A percentile compares a stretch with the other conserved stretches of the same genome.
phyloP scores from a whole-genome alignment of 2,797 vertebrate genomes.

The Sebastes matsubarae region DNA sequence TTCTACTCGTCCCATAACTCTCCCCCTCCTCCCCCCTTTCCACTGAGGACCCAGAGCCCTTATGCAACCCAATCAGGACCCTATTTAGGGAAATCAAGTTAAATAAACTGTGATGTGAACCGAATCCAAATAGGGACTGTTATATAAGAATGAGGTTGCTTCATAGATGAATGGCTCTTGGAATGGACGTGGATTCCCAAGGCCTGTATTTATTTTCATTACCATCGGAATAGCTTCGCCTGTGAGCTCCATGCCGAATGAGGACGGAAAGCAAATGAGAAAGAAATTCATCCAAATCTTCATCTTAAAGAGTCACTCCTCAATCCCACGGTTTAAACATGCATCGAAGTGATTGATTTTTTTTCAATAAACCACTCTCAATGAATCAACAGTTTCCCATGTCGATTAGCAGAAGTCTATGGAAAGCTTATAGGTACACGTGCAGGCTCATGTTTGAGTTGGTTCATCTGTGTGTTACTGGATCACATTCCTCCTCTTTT shows the following conservation, averaged over 20 bases:
- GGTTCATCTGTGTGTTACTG: slow-evolving; percentile 12
- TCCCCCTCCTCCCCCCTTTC: background rate
- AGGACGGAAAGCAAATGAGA: slow-evolving; percentile 32
- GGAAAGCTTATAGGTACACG: slow-evolving; percentile 13
- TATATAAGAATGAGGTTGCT: slow-evolving; percentile 80
- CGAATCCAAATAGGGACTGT: slow-evolving; percentile 65
- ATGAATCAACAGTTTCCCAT: slow-evolving; percentile 30
- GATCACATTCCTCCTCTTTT: slow-evolving; percentile 2
- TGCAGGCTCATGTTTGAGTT: background rate
- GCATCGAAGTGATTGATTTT: slow-evolving; percentile 13
- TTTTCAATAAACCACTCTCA: slow-evolving; percentile 10
- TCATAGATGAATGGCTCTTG: slow-evolving; percentile 78
- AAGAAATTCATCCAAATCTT: slow-evolving; percentile 34
- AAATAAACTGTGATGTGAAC: slow-evolving; percentile 81
- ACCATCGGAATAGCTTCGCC: slow-evolving; percentile 78
- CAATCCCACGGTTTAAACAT: slow-evolving; percentile 19
- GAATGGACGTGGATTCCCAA: slow-evolving; percentile 84
- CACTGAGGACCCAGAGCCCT: slow-evolving; percentile 42
- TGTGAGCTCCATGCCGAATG: slow-evolving; percentile 47
- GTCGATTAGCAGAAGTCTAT: slow-evolving; percentile 5
- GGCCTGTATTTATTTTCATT: slow-evolving; percentile 88
- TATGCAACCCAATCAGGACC: slow-evolving; percentile 77
- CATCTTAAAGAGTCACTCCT: slow-evolving; percentile 1
- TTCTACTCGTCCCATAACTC: background rate
- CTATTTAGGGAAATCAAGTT: slow-evolving; percentile 78